A percentile compares a stretch with the other conserved stretches of the same genome.
These are phyloP conservation scores for Spodoptera exigua DNA, from an alignment of 2,888 invertebrate genomes.

Conservation along the genomic window DNA sequence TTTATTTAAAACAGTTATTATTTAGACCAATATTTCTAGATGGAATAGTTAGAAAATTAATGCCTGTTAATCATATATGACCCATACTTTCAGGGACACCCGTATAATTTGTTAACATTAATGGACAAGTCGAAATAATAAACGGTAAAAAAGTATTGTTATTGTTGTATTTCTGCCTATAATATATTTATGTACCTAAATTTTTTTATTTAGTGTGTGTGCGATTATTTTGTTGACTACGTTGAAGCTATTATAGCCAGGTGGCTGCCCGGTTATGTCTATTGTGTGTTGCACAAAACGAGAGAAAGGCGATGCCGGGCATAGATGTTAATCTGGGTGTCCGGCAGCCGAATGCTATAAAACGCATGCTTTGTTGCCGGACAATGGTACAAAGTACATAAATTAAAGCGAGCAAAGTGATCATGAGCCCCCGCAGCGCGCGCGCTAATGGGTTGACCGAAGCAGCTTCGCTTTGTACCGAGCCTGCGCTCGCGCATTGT, in stretches of 20 bases:
- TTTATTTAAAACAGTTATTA: too few species aligned
- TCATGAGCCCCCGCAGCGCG: slow-evolving; percentile 84
- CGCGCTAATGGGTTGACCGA: slow-evolving; percentile 86
- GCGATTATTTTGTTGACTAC: slow-evolving; percentile 63
- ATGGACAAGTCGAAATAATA: slow-evolving; percentile 16
- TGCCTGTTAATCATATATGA: too few species aligned
- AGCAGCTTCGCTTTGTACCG: slow-evolving; percentile 55
- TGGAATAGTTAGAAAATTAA: too few species aligned
- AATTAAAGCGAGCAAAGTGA: slow-evolving; percentile 86
- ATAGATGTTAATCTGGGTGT: slow-evolving; percentile 88
- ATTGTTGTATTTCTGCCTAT: background rate
- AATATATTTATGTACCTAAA: slow-evolving; percentile 7
- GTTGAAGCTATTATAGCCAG: slow-evolving; percentile 80
- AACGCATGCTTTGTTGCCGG: slow-evolving; percentile 69
- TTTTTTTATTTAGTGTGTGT: background rate
- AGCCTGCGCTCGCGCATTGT: slow-evolving; percentile 48
- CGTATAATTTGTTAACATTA: slow-evolving; percentile 5
- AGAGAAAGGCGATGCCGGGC: slow-evolving; percentile 82
- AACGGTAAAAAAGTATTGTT: background rate
- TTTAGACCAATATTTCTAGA: too few species aligned
- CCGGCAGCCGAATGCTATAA: slow-evolving; percentile 86
- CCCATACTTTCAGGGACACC: too few species aligned
- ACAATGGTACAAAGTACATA: slow-evolving; percentile 88
- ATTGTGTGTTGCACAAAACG: slow-evolving; percentile 87
- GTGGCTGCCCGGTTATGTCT: slow-evolving; percentile 79